Percentiles rank a stretch among this genome's conserved stretches.
Conservation (phyloP, 2,113 vertebrate genomes). For the Lanius collurio region DNA sequence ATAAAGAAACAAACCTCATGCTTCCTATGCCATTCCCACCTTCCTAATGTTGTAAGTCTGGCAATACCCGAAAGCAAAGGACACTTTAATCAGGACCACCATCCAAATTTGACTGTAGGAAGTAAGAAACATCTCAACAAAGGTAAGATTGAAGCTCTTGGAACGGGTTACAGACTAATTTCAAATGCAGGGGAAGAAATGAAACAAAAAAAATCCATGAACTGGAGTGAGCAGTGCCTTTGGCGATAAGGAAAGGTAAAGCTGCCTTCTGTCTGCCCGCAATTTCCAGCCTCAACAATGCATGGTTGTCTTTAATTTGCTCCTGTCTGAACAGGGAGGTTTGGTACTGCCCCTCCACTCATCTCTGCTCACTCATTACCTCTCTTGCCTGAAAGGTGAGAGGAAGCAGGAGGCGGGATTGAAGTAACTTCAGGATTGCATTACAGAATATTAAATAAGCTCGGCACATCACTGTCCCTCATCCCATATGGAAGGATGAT, state of each 20-base stretch:
- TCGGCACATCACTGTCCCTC: background rate
- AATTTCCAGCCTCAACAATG: background rate
- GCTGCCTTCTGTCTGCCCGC: background rate
- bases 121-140: background rate
- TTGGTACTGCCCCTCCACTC: background rate
- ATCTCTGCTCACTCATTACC: background rate
- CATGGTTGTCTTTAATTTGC: background rate
- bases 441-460: background rate
- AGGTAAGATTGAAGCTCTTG: background rate
- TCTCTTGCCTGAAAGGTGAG: slow-evolving; percentile 21
- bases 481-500: background rate
- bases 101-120: background rate
- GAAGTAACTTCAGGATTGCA: background rate
- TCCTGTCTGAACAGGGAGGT: background rate
- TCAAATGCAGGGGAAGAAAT: background rate
- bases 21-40: background rate
- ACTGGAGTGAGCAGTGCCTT: background rate
- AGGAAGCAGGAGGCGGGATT: background rate
- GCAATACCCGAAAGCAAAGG: background rate
- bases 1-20: background rate
- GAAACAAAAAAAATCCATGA: background rate
- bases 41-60: background rate
- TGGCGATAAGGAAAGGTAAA: background rate
- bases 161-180: background rate
- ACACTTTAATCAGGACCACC: background rate